These are phyloP conservation scores for Gambelia wislizenii DNA, from an alignment of 2,797 vertebrate genomes.

Conservation along the genomic window DNA sequence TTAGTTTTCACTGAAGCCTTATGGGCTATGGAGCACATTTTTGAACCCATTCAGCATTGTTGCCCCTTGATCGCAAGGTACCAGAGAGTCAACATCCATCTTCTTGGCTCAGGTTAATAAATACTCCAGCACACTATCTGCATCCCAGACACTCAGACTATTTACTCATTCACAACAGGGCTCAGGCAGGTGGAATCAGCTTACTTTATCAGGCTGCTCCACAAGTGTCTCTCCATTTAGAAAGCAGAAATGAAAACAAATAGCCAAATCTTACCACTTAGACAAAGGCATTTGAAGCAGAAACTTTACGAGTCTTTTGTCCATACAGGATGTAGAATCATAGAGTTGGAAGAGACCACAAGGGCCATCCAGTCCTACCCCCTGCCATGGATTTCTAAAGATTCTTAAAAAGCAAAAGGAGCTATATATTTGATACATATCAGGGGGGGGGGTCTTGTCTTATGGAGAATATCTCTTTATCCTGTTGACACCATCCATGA, in stretches of 20 bases:
- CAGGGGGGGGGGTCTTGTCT: not conserved
- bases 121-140: constrained; percentile 26
- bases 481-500: not conserved
- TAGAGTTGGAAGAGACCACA: no score
- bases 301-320: not conserved
- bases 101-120: constrained; percentile 46
- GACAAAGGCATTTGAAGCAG: not conserved
- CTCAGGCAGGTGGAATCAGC: constrained; percentile 9
- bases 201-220: constrained; percentile 55
- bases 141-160: constrained; percentile 29
- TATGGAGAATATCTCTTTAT: not conserved
- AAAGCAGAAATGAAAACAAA: constrained; percentile 38
- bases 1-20: constrained; percentile 41
- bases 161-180: constrained; percentile 52
- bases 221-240: constrained; percentile 10
- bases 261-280: constrained; percentile 11
- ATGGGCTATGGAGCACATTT: constrained; percentile 17
- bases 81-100: constrained; percentile 42
- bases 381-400: no score
- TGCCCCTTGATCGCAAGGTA: constrained; percentile 17
- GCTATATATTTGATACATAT: rapidly evolving
- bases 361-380: no score
- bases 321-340: not conserved
- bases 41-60: constrained; percentile 33
- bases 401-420: not conserved